A percentile compares a stretch with the other conserved stretches of the same genome.
Conservation (phyloP, 2,113 vertebrate genomes). For the Monarcha castaneiventris region DNA sequence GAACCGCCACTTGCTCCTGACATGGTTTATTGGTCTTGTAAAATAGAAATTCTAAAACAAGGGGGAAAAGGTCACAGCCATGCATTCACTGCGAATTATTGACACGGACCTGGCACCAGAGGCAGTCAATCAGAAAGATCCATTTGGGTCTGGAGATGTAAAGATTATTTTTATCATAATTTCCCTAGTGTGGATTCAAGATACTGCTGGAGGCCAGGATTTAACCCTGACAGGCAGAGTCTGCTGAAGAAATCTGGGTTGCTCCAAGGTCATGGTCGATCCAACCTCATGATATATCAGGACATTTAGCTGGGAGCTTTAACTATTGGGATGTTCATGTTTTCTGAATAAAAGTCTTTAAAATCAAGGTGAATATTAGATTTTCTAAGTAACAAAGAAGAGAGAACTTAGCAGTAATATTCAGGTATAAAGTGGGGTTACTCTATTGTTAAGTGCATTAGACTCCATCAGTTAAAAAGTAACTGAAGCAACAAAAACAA, state of each 20-base stretch:
- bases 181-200: slow-evolving; percentile 4
- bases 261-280: not conserved
- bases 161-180: slow-evolving; percentile 59
- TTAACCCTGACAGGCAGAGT: not conserved
- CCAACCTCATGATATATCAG: not conserved
- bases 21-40: slow-evolving; percentile 35
- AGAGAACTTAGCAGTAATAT: not conserved
- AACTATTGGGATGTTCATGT: not conserved
- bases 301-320: not conserved
- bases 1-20: not conserved
- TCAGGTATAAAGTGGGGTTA: not conserved
- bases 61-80: slow-evolving; percentile 54
- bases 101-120: not conserved
- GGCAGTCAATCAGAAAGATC: slow-evolving; percentile 49
- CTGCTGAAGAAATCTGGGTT: not conserved
- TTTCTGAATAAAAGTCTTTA: not conserved
- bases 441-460: not conserved
- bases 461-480: not conserved
- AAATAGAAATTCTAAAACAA: slow-evolving; percentile 51
- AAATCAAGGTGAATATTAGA: not conserved
- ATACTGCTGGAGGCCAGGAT: not conserved
- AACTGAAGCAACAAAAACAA: not conserved
- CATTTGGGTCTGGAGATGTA: slow-evolving; percentile 24
- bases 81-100: slow-evolving; percentile 36
- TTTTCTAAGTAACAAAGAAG: not conserved